Evolutionary conservation across 2,113 vertebrate genomes (phyloP).

Genomic region (Myanophis thanlyinensis): DNA sequence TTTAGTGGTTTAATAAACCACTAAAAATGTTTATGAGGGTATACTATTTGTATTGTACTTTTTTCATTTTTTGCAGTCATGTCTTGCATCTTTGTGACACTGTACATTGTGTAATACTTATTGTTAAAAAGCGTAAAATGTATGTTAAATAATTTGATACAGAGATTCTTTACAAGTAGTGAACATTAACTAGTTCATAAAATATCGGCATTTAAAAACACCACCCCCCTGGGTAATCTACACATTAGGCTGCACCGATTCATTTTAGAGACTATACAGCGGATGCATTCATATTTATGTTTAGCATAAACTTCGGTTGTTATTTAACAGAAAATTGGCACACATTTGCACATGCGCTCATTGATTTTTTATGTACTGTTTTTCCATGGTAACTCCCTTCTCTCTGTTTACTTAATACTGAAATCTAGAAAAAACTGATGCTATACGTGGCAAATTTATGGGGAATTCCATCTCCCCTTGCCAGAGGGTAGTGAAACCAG

Average conservation of each 20-base stretch:
- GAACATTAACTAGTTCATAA: background rate
- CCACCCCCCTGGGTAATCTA: background rate
- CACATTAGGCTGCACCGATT: background rate
- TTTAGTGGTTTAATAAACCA: no score
- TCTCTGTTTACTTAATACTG: background rate
- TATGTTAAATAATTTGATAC: background rate
- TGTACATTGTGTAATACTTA: no score
- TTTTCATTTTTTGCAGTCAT: background rate
- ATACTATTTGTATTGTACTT: background rate
- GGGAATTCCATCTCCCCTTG: background rate
- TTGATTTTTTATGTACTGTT: background rate
- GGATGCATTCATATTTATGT: background rate
- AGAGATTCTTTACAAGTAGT: background rate
- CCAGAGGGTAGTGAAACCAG: background rate
- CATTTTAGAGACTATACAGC: background rate
- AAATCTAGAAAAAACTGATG: background rate
- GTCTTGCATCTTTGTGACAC: no score
- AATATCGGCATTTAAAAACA: background rate
- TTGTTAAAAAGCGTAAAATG: background rate
- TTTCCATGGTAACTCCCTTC: background rate
- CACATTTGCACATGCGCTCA: background rate
- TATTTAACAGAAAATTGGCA: background rate
- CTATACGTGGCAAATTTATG: background rate
- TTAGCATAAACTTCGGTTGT: background rate
- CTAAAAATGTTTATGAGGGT: background rate